These are phyloP conservation scores for Drosophila watanabei DNA, from an alignment of 1,140 invertebrate genomes.

Conservation along the genomic window DNA sequence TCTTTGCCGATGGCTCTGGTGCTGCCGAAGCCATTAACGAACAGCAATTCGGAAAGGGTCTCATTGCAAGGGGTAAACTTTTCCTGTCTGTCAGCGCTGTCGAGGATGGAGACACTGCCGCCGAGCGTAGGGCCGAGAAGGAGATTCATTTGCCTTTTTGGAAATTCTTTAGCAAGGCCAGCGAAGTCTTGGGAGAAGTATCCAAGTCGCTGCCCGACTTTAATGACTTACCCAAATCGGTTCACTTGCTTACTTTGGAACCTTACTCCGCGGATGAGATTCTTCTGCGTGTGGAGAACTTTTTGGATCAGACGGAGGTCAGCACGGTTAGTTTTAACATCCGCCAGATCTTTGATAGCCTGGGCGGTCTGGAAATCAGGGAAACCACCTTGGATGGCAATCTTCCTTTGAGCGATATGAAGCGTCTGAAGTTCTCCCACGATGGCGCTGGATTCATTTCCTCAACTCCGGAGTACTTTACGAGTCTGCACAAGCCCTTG, in stretches of 20 bases:
- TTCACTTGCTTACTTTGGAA: conserved; percentile 95
- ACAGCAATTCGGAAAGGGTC: conserved; percentile 90
- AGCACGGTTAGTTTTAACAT: conserved; percentile 85
- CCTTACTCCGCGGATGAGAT: conserved; percentile 90
- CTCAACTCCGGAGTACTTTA: conserved; percentile 22
- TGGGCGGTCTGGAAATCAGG: conserved; percentile 53
- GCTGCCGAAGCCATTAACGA: conserved; percentile 97
- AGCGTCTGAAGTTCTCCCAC: conserved; percentile 68
- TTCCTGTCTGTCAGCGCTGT: conserved; percentile 87
- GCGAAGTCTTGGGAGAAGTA: conserved; percentile 59
- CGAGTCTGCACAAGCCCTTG: conserved; percentile 36
- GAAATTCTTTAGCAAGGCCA: conserved; percentile 82
- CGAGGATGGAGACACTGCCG: conserved; percentile 24
- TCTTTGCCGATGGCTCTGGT: conserved; percentile 96
- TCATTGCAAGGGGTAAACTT: conserved; percentile 94
- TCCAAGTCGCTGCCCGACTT: conserved; percentile 45
- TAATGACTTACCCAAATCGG: conserved; percentile 88
- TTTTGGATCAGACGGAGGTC: conserved; percentile 92
- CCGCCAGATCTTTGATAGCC: conserved; percentile 51
- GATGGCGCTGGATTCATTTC: conserved; percentile 45
- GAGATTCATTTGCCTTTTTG: conserved; percentile 72
- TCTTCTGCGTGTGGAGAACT: conserved; percentile 95
- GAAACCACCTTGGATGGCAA: conserved; percentile 79
- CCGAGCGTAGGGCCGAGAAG: conserved; percentile 54
- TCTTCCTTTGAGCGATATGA: conserved; percentile 60